A percentile compares a stretch with the other conserved stretches of the same genome.
Conservation (phyloP, 2,797 vertebrate genomes). For the Macrochelys suwanniensis region DNA sequence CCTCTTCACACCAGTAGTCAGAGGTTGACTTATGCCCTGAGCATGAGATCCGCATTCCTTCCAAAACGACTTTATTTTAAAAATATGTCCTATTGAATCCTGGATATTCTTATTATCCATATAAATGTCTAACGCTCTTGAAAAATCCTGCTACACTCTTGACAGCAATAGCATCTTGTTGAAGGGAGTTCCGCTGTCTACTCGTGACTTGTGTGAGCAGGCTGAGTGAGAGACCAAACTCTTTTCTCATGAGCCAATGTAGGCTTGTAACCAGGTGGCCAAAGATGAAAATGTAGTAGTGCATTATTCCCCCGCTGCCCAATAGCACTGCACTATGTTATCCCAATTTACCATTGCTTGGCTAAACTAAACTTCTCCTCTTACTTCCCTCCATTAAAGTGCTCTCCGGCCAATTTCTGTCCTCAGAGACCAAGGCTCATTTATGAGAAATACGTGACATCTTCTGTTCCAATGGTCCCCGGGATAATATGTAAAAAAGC, state of each 20-base stretch:
- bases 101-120: neutral
- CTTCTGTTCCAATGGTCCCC: neutral
- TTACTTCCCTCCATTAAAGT: neutral
- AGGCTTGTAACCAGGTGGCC: neutral
- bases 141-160: neutral
- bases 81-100: neutral
- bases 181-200: rapidly evolving
- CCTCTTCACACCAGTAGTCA: neutral
- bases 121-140: neutral
- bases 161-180: neutral
- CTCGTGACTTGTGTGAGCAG: neutral
- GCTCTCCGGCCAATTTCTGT: constrained; percentile 19
- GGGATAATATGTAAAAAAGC: constrained; percentile 23
- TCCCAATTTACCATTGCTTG: rapidly evolving
- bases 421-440: constrained; percentile 29
- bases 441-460: neutral
- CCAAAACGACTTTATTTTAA: neutral
- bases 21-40: neutral
- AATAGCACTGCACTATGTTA: rapidly evolving
- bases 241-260: rapidly evolving
- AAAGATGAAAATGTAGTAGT: neutral
- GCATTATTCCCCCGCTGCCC: neutral
- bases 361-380: neutral
- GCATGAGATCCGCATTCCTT: neutral
- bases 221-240: neutral